Percentiles rank a stretch among this genome's conserved stretches.
These are phyloP conservation scores for Anastrepha obliqua DNA, from an alignment of 1,140 invertebrate genomes.

Conservation along the genomic window DNA sequence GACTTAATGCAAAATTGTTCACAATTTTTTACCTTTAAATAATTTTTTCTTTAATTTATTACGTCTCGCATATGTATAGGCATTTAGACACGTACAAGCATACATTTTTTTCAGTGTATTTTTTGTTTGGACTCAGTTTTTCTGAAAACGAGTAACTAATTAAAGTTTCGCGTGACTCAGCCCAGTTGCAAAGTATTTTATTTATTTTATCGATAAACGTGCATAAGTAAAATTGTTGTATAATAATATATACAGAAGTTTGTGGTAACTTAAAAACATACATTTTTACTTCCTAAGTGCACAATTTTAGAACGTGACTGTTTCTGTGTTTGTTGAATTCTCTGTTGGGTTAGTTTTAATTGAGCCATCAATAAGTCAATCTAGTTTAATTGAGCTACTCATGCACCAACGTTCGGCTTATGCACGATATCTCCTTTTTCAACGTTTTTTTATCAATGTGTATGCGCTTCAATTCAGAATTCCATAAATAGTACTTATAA, in stretches of 20 bases:
- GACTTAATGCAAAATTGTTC: too few relatives aligned
- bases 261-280: neutral
- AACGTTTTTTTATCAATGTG: neutral
- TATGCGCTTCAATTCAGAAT: conserved; percentile 32
- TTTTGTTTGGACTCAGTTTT: neutral
- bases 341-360: neutral
- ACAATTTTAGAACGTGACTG: neutral
- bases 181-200: neutral
- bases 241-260: neutral
- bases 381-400: neutral
- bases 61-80: too few relatives aligned
- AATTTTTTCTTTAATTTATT: too few relatives aligned
- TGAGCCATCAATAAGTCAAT: conserved; percentile 12
- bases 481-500: neutral
- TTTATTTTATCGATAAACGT: conserved; percentile 49
- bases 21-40: too few relatives aligned
- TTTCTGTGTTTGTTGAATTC: neutral
- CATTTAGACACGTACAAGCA: too few relatives aligned
- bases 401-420: neutral
- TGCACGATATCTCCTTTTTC: conserved; percentile 10
- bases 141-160: neutral
- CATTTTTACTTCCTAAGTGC: neutral
- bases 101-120: too few relatives aligned
- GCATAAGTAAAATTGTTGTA: neutral
- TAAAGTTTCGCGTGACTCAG: conserved; percentile 13